Conservation (phyloP, 2,797 vertebrate species). For the Enteromius thamalakanensis region DNA sequence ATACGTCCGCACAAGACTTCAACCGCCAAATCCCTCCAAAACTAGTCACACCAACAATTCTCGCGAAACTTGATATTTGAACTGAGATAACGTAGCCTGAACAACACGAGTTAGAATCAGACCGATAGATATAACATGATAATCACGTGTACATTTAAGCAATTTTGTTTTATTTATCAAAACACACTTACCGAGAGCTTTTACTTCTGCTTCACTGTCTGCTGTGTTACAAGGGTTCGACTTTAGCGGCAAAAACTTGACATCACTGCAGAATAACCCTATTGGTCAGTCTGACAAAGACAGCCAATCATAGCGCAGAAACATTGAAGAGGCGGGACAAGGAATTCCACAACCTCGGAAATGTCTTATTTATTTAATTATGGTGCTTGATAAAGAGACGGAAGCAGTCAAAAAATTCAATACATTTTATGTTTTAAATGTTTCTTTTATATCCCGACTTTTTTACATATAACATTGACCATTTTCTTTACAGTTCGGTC, state of each 20-base stretch:
- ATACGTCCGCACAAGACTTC: not conserved
- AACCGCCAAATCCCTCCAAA: constrained; percentile 49
- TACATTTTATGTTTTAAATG: not conserved
- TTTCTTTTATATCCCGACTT: not conserved
- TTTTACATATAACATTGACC: not conserved
- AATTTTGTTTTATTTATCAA: not conserved
- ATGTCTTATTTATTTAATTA: not conserved
- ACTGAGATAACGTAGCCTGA: not conserved
- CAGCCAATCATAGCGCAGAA: constrained; percentile 50
- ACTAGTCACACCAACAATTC: not conserved
- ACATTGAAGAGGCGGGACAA: constrained; percentile 8
- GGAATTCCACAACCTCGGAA: not conserved
- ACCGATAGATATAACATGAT: not conserved
- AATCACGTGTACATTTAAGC: not conserved
- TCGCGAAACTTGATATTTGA: not conserved
- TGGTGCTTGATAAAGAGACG: not conserved
- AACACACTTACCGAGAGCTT: constrained; percentile 10
- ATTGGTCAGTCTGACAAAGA: constrained; percentile 66
- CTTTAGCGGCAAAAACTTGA: constrained; percentile 77
- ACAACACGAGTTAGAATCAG: not conserved
- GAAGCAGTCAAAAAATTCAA: not conserved
- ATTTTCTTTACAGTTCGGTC: not conserved
- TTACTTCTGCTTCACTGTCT: not conserved
- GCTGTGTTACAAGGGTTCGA: constrained; percentile 39
- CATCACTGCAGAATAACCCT: not conserved